A percentile compares a stretch with the other conserved stretches of the same genome.
Conservation (phyloP, 2,113 vertebrate genomes). For the Hyperoodon ampullatus region DNA sequence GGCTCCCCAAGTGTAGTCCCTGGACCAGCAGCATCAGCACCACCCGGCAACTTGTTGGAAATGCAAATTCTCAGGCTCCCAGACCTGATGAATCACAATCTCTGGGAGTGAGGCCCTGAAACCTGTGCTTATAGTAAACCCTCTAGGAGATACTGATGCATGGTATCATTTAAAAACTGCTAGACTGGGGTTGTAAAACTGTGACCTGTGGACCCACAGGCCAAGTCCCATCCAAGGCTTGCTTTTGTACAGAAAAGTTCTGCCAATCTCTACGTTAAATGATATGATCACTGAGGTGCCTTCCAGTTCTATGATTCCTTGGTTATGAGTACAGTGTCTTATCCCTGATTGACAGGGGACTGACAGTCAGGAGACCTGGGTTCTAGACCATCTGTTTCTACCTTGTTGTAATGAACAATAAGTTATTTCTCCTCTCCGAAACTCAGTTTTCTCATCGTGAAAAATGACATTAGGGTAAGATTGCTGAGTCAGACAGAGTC, state of each 20-base stretch:
- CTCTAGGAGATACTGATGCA: not conserved
- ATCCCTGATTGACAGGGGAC: not conserved
- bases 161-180: not conserved
- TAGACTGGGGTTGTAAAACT: not conserved
- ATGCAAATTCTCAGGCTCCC: not conserved
- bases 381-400: not conserved
- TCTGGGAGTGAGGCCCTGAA: not conserved
- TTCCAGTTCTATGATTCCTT: not conserved
- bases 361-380: not conserved
- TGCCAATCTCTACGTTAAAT: not conserved
- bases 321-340: not conserved
- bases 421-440: not conserved
- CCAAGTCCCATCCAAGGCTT: not conserved
- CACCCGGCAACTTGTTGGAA: not conserved
- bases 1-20: not conserved
- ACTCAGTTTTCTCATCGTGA: not conserved
- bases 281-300: not conserved
- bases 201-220: fast-evolving
- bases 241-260: not conserved
- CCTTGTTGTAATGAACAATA: not conserved
- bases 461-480: not conserved
- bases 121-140: not conserved
- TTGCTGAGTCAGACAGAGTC: not conserved
- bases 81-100: not conserved
- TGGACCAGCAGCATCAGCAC: not conserved